phyloP scores from a whole-genome alignment of 2,797 vertebrate species.

The Apogon talboti region DNA sequence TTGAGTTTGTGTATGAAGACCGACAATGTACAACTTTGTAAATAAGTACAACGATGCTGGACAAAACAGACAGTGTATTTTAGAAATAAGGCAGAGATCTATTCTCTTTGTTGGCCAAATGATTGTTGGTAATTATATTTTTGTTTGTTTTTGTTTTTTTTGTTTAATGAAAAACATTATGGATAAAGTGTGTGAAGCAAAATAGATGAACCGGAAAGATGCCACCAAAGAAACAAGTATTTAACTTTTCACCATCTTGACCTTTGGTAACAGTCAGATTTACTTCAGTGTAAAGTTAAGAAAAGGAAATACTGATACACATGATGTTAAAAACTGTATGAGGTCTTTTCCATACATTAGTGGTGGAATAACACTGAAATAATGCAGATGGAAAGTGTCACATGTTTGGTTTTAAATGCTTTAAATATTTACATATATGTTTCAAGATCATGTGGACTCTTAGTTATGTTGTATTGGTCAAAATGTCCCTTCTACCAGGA shows the following conservation, averaged over 20 bases:
- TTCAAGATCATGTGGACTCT: constrained; percentile 33
- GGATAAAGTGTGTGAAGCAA: constrained; percentile 10
- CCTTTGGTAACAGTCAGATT: constrained; percentile 25
- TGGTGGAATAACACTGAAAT: constrained; percentile 4
- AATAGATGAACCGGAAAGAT: background rate
- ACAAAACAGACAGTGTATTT: constrained; percentile 14
- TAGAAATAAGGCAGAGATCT: constrained; percentile 12
- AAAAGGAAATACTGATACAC: background rate
- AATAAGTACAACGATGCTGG: constrained; percentile 81
- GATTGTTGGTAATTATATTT: constrained; percentile 54
- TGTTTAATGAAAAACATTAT: constrained; percentile 24
- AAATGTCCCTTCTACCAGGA: background rate
- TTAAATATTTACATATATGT: constrained; percentile 61
- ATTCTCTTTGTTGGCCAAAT: constrained; percentile 53
- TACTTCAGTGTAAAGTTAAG: constrained; percentile 13
- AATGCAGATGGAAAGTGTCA: constrained; percentile 11
- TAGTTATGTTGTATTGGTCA: background rate
- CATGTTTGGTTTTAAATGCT: constrained; percentile 31
- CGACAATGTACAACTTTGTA: constrained; percentile 80
- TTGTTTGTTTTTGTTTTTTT: constrained; percentile 18
- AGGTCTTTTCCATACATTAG: background rate
- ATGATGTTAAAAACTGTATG: background rate
- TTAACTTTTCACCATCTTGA: constrained; percentile 30
- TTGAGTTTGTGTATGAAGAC: constrained; percentile 69
- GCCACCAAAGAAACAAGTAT: constrained; percentile 69